Evolutionary conservation across 2,888 invertebrate species (phyloP).

Genomic region (Opisthograptis luteolata): DNA sequence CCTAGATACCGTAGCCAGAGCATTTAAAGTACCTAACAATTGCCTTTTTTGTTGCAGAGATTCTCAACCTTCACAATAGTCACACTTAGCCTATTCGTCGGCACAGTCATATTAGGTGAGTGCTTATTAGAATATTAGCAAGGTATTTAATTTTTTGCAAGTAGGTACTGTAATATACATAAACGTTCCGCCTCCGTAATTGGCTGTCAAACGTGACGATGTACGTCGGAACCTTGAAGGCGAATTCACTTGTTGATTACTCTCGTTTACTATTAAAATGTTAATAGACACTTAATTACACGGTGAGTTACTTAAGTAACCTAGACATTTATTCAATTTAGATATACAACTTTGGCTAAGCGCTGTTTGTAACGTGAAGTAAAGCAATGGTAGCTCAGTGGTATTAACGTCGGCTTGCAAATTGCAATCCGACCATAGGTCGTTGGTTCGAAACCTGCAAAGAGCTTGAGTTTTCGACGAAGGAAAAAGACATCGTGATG

Average conservation of each 20-base stretch:
- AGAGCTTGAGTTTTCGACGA: too few species aligned
- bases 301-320: conserved; percentile 34
- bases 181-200: conserved; percentile 34
- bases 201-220: conserved; percentile 37
- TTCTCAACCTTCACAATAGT: conserved; percentile 96
- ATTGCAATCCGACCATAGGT: too few species aligned
- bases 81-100: conserved; percentile 95
- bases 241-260: conserved; percentile 47
- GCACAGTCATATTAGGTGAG: conserved; percentile 96
- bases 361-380: too few species aligned
- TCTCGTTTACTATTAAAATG: conserved; percentile 45
- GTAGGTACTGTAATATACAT: conserved; percentile 17
- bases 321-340: conserved; percentile 27
- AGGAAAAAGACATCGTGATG: too few species aligned
- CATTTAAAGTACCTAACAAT: too few species aligned
- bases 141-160: conserved; percentile 21
- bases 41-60: conserved; percentile 88
- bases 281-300: conserved; percentile 47
- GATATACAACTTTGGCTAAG: conserved; percentile 15
- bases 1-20: too few species aligned
- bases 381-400: too few species aligned
- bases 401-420: too few species aligned
- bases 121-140: conserved; percentile 41
- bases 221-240: conserved; percentile 40
- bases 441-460: too few species aligned